Base-by-base conservation (phyloP, 2,888 invertebrate species). In the Dyspetes luteomarginatus region DNA sequence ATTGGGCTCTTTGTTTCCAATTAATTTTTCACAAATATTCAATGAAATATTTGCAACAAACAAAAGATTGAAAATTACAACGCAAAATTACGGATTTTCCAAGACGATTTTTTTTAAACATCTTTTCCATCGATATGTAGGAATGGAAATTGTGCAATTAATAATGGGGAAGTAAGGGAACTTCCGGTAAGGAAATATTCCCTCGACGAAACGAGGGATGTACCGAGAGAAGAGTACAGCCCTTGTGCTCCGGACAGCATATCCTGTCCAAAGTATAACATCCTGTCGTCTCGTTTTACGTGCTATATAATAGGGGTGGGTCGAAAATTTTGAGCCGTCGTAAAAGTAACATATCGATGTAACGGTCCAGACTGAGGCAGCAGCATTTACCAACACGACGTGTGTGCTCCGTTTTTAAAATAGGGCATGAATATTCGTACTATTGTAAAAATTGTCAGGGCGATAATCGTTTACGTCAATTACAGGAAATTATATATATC, bases 251-350 rank as follows among this genome's bases (percentile, higher is more conserved):
- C 43, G 30, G 41, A 74, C 22, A 4, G 43, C 52, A 69, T 78
- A 83, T 82, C 83, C 82, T 83, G 83, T 84, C 73, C 82, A 48
- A 67, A 83, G 81, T 78, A 82, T 82, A 84, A 80, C 84, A 84
- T 84, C 84, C 84, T 84, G 83, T 81, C 78, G 62, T 43, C 22
- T 50, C 56, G 19, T 52, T 52, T 69, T 26, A 68, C 75, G 72
- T 65, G 71, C n/a, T 64, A 67, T 48, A 48, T 36, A 1, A 48
- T 58, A 22, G 43, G 58, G 73, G 48, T 41, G 71, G 36, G 67
- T 73, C 68, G 62, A 55, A 71, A 56, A 62, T 65, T 72, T 68
- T 28, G 60, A 50, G 60, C 72, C 45, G 36, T 55, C 50, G 41
- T 69, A 68, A 45, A 56, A 3, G 12, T 55, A 69, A 77, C 56